These are phyloP conservation scores for Hemicentrotus pulcherrimus DNA, from an alignment of 35 echinoderm and acorn worm genomes.

Conservation along the genomic window DNA sequence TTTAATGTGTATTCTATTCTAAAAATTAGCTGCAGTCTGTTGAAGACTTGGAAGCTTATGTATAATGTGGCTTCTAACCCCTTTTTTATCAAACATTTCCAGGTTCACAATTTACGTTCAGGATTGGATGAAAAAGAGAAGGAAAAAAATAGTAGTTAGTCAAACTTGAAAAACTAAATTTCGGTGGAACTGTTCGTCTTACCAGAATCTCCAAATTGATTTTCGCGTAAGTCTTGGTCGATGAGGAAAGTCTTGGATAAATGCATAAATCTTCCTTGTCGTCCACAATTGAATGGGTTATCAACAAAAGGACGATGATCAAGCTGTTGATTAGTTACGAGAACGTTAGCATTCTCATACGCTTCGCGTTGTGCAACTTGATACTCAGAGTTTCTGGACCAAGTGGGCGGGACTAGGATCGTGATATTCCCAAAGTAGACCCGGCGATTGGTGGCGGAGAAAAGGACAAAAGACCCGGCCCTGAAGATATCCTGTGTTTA, in stretches of 20 bases:
- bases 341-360: not conserved
- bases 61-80: too few species aligned
- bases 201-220: conserved; percentile 2
- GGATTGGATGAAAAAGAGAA: too few species aligned
- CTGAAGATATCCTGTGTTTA: not conserved
- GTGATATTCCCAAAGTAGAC: not conserved
- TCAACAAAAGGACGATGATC: not conserved
- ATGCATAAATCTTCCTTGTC: not conserved
- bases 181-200: not conserved
- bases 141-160: too few species aligned
- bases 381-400: not conserved
- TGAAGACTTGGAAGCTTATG: too few species aligned
- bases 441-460: not conserved
- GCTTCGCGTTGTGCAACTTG: not conserved
- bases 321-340: not conserved
- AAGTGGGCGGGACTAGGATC: not conserved
- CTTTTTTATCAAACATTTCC: too few species aligned
- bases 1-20: too few species aligned
- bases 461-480: not conserved
- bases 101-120: too few species aligned
- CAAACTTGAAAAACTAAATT: too few species aligned
- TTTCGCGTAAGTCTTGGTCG: not conserved
- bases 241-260: not conserved
- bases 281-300: not conserved
- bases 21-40: too few species aligned